Conservation (phyloP, 2,888 invertebrate species). For the Crematogaster levior region DNA sequence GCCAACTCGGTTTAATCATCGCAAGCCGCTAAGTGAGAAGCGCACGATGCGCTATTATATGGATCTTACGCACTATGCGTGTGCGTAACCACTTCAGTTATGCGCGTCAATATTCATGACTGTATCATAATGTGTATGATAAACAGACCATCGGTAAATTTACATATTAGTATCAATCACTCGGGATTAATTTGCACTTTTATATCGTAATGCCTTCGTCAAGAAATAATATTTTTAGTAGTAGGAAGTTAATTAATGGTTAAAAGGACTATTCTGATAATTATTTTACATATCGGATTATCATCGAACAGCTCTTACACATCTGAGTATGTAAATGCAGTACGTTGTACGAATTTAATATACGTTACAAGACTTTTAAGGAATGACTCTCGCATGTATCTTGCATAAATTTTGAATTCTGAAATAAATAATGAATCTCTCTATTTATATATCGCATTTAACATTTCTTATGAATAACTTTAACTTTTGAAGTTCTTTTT, state of each 20-base stretch:
- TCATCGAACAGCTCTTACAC: not conserved
- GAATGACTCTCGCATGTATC: not conserved
- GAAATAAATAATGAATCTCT: not conserved
- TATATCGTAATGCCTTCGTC: not conserved
- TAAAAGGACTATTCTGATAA: not conserved
- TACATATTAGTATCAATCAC: conserved; percentile 48
- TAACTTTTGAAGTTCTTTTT: not conserved
- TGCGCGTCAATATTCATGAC: conserved; percentile 53
- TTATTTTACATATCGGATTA: not conserved
- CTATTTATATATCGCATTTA: not conserved
- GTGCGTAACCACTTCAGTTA: conserved; percentile 36
- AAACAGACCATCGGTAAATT: conserved; percentile 32
- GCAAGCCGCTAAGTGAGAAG: conserved; percentile 60
- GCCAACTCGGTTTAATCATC: conserved; percentile 72
- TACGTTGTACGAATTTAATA: not conserved
- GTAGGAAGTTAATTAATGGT: not conserved
- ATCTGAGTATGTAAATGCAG: not conserved
- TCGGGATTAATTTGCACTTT: conserved; percentile 30
- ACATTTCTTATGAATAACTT: not conserved
- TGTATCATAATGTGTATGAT: conserved; percentile 39
- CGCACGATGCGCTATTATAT: conserved; percentile 50
- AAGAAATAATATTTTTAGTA: not conserved
- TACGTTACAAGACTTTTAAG: not conserved
- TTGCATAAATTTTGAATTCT: not conserved
- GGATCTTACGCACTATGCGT: conserved; percentile 38